Evolutionary conservation across 2,888 invertebrate species (phyloP).

Genomic region (Drosophila formosana): DNA sequence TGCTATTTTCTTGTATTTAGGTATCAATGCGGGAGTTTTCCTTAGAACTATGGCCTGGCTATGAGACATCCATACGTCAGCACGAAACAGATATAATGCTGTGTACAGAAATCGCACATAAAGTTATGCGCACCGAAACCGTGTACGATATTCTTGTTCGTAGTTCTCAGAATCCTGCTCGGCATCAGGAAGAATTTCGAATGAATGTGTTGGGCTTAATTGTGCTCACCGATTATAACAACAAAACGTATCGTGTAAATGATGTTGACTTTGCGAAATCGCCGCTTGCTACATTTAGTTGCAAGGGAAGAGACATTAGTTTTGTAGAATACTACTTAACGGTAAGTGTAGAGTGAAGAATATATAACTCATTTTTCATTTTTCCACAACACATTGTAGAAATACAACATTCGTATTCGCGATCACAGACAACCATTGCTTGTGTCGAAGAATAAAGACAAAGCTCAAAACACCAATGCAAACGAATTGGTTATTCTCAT

Average conservation of each 20-base stretch:
- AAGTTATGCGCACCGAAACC: conserved; percentile 93
- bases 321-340: conserved; percentile 89
- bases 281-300: conserved; percentile 88
- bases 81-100: conserved; percentile 91
- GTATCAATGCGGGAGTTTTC: conserved; percentile 87
- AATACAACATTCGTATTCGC: conserved; percentile 89
- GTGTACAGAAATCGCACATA: conserved; percentile 92
- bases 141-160: conserved; percentile 88
- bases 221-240: conserved; percentile 92
- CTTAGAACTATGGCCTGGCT: conserved; percentile 94
- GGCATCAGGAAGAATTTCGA: conserved; percentile 87
- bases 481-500: conserved; percentile 89
- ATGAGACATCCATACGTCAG: conserved; percentile 93
- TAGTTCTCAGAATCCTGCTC: conserved; percentile 85
- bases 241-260: conserved; percentile 88
- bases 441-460: conserved; percentile 89
- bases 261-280: conserved; percentile 89
- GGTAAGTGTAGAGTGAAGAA: conserved; percentile 82
- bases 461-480: conserved; percentile 89
- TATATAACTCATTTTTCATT: background rate
- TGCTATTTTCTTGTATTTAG: conserved; percentile 65
- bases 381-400: conserved; percentile 83
- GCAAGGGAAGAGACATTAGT: conserved; percentile 87
- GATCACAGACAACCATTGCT: conserved; percentile 92
- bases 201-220: conserved; percentile 86